phyloP scores from a whole-genome alignment of 2,888 invertebrate species.

The Alcis repandata region DNA sequence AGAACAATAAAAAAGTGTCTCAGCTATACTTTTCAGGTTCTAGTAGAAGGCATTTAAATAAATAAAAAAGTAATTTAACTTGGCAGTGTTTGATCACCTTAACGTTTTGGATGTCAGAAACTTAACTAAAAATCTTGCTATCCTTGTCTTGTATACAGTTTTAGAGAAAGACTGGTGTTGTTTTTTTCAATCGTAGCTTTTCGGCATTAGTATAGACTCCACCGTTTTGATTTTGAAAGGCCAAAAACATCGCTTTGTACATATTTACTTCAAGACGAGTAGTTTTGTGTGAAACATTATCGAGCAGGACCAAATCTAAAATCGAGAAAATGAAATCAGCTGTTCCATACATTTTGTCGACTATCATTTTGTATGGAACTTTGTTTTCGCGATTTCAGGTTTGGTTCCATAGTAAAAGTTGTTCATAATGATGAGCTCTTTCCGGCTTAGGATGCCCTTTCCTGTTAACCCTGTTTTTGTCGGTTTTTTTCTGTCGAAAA shows the following conservation, averaged over 20 bases:
- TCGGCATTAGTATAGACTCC: constrained; percentile 55
- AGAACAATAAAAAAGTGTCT: not conserved
- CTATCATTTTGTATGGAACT: too few species aligned
- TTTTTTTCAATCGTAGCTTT: not conserved
- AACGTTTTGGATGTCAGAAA: not conserved
- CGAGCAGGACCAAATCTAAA: too few species aligned
- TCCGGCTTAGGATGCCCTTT: too few species aligned
- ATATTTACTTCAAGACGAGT: constrained; percentile 65
- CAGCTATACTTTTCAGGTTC: not conserved
- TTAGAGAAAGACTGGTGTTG: not conserved
- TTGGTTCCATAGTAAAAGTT: too few species aligned
- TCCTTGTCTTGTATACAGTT: not conserved
- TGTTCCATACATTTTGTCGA: too few species aligned
- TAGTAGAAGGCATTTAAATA: not conserved
- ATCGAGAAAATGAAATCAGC: too few species aligned
- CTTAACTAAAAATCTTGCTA: not conserved
- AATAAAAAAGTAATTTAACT: not conserved
- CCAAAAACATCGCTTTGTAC: constrained; percentile 82
- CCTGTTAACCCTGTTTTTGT: too few species aligned
- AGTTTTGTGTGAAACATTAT: constrained; percentile 38
- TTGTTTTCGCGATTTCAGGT: too few species aligned
- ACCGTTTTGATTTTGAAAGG: constrained; percentile 75
- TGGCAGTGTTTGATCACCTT: not conserved
- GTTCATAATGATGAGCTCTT: too few species aligned
- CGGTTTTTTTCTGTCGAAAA: constrained; percentile 33